These are phyloP conservation scores for Catamblyrhynchus diadema DNA, from an alignment of 2,797 vertebrate genomes.

Conservation along the genomic window DNA sequence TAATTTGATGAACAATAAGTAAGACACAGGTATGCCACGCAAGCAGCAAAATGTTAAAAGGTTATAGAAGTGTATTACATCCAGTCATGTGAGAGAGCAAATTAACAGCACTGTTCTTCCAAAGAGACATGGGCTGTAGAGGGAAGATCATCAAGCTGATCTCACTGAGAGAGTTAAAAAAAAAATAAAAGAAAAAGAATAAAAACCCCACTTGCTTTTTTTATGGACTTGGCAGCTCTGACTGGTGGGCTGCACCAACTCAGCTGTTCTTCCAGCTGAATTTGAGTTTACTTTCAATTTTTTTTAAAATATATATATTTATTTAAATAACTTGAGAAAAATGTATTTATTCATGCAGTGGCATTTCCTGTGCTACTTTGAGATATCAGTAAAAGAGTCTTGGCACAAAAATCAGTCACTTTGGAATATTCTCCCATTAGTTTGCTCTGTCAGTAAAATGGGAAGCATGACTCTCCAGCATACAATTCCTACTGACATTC, in stretches of 20 bases:
- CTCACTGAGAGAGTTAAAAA: background rate
- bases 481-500: slow-evolving; percentile 58
- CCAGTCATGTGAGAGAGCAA: slow-evolving; percentile 59
- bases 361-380: slow-evolving; percentile 31
- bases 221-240: background rate
- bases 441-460: slow-evolving; percentile 58
- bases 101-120: slow-evolving; percentile 51
- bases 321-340: background rate
- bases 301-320: background rate
- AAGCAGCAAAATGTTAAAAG: slow-evolving; percentile 61
- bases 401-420: slow-evolving; percentile 46
- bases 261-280: background rate
- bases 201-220: background rate
- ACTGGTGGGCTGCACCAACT: background rate
- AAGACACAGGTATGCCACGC: slow-evolving; percentile 54
- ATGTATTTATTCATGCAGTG: slow-evolving; percentile 4
- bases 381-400: slow-evolving; percentile 2
- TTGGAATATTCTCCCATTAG: slow-evolving; percentile 67
- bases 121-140: background rate
- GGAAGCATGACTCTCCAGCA: slow-evolving; percentile 25
- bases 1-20: slow-evolving; percentile 64
- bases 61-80: slow-evolving; percentile 51
- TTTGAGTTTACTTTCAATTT: background rate
- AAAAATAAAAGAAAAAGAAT: background rate
- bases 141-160: slow-evolving; percentile 11